phyloP scores from a whole-genome alignment of 2,888 invertebrate species.

The Dryomyza anilis region DNA sequence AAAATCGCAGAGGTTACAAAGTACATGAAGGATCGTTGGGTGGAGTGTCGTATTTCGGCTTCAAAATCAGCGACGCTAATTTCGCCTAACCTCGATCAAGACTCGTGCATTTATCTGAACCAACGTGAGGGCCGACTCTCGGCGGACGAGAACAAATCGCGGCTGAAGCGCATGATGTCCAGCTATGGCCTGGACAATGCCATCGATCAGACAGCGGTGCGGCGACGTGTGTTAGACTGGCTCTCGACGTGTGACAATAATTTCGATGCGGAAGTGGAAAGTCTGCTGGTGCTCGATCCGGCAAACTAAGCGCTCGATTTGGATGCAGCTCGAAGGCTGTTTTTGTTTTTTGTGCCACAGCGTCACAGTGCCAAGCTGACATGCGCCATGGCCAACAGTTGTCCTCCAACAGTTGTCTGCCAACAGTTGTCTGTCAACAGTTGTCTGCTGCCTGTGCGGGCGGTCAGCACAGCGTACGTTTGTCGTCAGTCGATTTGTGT shows the following conservation, averaged over 20 bases:
- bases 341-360: neutral
- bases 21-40: conserved; percentile 68
- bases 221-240: conserved; percentile 72
- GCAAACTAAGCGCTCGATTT: conserved; percentile 36
- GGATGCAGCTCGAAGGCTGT: neutral
- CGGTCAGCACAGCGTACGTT: too few relatives aligned
- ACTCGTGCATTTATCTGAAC: conserved; percentile 64
- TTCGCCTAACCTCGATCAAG: conserved; percentile 59
- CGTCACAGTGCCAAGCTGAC: too few relatives aligned
- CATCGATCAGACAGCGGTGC: conserved; percentile 67
- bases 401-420: too few relatives aligned
- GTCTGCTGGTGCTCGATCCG: conserved; percentile 50
- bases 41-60: conserved; percentile 63
- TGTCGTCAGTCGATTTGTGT: too few relatives aligned
- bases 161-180: conserved; percentile 64
- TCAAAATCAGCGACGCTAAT: conserved; percentile 63
- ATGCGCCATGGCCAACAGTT: too few relatives aligned
- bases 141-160: conserved; percentile 64
- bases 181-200: conserved; percentile 70
- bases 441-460: too few relatives aligned
- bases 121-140: conserved; percentile 64
- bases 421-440: too few relatives aligned
- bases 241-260: conserved; percentile 65
- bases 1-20: conserved; percentile 67
- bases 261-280: conserved; percentile 57